These are phyloP conservation scores for Alauda arvensis DNA, from an alignment of 2,797 vertebrate genomes.

Conservation along the genomic window DNA sequence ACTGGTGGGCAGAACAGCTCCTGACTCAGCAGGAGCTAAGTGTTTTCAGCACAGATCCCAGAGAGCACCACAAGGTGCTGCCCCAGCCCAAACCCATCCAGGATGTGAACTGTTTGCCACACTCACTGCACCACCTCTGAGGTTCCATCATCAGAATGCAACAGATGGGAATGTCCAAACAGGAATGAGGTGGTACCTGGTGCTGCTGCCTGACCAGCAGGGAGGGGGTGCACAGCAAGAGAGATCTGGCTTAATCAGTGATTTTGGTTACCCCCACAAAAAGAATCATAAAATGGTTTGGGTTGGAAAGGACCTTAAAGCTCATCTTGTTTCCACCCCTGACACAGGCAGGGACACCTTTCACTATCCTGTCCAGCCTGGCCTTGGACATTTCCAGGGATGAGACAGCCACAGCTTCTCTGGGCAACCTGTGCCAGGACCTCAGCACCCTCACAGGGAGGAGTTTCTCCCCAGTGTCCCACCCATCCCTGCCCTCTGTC, in stretches of 20 bases:
- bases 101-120: not conserved
- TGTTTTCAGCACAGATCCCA: not conserved
- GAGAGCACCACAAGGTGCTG: not conserved
- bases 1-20: not conserved
- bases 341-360: not conserved
- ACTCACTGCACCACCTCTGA: not conserved
- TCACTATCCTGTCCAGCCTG: not conserved
- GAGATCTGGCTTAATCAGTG: not conserved
- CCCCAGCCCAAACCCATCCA: not conserved
- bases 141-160: fast-evolving
- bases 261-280: not conserved
- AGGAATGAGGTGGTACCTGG: not conserved
- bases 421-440: not conserved
- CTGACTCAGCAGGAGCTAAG: not conserved
- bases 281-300: not conserved
- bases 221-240: not conserved
- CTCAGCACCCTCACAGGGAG: fast-evolving
- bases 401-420: not conserved
- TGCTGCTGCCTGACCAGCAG: not conserved
- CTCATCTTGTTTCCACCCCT: not conserved
- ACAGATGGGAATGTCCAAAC: not conserved
- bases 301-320: not conserved
- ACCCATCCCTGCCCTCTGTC: not conserved
- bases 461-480: not conserved
- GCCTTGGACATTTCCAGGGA: not conserved